These are phyloP conservation scores for Poecilia wingei DNA, from an alignment of 2,797 vertebrate genomes.

Conservation along the genomic window DNA sequence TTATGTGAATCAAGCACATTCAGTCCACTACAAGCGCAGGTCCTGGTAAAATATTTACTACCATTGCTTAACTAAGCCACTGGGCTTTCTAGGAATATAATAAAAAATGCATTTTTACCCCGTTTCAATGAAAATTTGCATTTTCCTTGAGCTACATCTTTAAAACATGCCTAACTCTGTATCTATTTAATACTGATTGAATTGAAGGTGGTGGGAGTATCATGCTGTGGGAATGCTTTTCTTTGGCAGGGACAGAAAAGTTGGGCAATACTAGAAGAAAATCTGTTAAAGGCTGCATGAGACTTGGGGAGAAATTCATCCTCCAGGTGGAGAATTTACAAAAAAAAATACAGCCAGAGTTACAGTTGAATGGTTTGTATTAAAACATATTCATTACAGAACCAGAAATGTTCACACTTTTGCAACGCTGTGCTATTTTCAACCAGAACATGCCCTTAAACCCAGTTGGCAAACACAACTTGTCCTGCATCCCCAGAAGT, in stretches of 20 bases:
- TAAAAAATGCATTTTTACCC: neutral
- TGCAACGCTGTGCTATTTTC: constrained; percentile 51
- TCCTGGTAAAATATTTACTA: neutral
- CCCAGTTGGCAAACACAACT: constrained; percentile 53
- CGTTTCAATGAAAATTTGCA: neutral
- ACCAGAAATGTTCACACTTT: constrained; percentile 15
- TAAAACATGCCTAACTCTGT: neutral
- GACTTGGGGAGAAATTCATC: neutral
- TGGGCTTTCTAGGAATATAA: constrained; percentile 5
- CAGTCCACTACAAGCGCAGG: neutral
- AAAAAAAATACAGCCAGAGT: neutral
- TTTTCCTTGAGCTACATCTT: neutral
- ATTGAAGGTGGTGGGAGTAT: neutral
- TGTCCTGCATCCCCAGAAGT: constrained; percentile 45
- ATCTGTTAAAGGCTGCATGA: neutral
- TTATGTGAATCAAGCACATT: neutral
- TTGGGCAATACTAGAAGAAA: neutral
- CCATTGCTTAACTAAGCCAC: neutral
- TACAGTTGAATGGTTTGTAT: neutral
- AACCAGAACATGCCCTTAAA: constrained; percentile 38
- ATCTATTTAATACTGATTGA: neutral
- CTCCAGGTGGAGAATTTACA: neutral
- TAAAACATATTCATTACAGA: constrained; percentile 7
- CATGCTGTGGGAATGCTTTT: neutral
- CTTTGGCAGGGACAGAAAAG: neutral